Base-by-base conservation (phyloP, 2,888 invertebrate species). In the Orchesellides sinensis region DNA sequence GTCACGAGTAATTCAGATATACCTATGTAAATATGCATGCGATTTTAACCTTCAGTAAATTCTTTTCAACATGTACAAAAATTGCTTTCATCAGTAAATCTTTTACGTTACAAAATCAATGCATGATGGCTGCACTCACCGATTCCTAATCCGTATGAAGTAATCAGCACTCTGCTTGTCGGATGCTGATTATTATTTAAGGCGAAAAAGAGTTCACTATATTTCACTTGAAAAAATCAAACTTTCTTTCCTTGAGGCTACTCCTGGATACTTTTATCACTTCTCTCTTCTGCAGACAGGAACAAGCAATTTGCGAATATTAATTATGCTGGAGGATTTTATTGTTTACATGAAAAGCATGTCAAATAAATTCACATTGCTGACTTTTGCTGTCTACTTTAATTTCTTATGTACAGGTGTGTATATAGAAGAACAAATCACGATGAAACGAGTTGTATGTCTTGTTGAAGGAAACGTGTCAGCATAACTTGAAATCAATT, bases 121-220 rank as follows among this genome's bases (percentile, higher is more conserved):
- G 32, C 32, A 32, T 32, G n/a, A n/a, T 32, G 5, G 40, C 40
- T 14, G n/a, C 32, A 29, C 72, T 72, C 61, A 72, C 72, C 72
- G 45, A 61, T 59, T 40, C 45, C 59, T 68, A 61, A 61, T 45
- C 47, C 29, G 25, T 72, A 25, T 27, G 25, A 27, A 72, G 56
- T 70, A 69, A 72, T 72, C 72, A 72, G 72, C 72, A 45, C 61
- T 61, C 56, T 23, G 25, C 17, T 3, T 72, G 10, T 10, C 29
- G 72, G 72, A 61, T 70, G 72, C 72, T 72, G 72, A 72, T 72
- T 72, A 72, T 72, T 21, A n/a, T n/a, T 70, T 19, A 72, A 72
- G 72, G 47, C 61, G 45, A 54, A 23, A 2, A 54, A 10, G 54
- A 23, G 54, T 54, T 54, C 25, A 54, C 54, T 54, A 23, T 25